These are phyloP conservation scores for Zoanthus sansibaricus DNA, from an alignment of 92 coral and sea anemone genomes.

Conservation along the genomic window DNA sequence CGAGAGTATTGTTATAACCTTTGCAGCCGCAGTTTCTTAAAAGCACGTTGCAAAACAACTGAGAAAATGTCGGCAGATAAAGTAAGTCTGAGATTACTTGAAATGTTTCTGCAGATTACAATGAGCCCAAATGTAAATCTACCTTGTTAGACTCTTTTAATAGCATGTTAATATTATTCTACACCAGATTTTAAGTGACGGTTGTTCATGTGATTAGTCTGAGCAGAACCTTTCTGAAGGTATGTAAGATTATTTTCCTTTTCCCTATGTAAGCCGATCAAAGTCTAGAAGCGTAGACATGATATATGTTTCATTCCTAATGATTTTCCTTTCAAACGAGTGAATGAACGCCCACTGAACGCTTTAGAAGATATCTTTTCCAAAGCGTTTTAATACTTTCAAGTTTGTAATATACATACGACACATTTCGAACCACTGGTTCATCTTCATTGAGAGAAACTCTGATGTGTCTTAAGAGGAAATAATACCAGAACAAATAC, in stretches of 20 bases:
- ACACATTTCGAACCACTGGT: no score
- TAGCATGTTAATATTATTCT: neutral
- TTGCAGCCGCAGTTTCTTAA: neutral
- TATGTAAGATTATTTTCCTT: neutral
- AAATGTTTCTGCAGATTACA: neutral
- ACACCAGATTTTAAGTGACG: neutral
- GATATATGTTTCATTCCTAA: neutral
- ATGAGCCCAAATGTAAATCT: no score
- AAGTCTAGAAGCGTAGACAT: neutral
- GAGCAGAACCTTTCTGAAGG: conserved; percentile 2
- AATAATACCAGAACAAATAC: no score
- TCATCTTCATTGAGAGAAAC: no score
- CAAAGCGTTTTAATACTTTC: no score
- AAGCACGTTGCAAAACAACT: neutral
- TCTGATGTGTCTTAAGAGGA: no score
- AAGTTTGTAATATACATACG: no score
- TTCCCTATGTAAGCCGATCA: neutral
- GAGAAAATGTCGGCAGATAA: neutral
- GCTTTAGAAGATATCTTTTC: no score
- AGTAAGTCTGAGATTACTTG: neutral
- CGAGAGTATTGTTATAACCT: neutral
- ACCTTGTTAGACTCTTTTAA: neutral
- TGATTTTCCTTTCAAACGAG: no score
- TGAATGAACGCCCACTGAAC: no score
- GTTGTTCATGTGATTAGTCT: neutral